These are phyloP conservation scores for Allygus modestus DNA, from an alignment of 2,888 invertebrate genomes.

Conservation along the genomic window DNA sequence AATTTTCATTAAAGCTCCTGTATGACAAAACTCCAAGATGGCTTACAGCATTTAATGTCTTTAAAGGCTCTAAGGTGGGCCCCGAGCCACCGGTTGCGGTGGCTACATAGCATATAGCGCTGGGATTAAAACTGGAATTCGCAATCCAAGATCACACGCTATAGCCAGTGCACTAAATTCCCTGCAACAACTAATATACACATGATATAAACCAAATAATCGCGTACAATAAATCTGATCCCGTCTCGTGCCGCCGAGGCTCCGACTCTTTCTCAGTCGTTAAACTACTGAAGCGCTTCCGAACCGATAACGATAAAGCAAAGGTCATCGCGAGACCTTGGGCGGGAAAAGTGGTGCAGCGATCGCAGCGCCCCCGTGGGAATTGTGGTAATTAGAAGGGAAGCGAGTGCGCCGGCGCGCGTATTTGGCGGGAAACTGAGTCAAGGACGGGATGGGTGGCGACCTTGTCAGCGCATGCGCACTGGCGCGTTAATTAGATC, in stretches of 20 bases:
- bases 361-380: conserved; percentile 29
- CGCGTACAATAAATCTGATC: too few species aligned
- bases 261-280: neutral
- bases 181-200: too few species aligned
- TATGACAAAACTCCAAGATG: too few species aligned
- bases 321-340: neutral
- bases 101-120: too few species aligned
- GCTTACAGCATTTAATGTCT: too few species aligned
- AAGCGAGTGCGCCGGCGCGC: conserved; percentile 6
- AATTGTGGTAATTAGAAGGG: conserved; percentile 36
- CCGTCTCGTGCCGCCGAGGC: neutral
- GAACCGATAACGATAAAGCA: neutral
- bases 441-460: conserved; percentile 51
- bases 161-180: too few species aligned
- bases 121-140: too few species aligned
- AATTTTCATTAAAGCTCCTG: too few species aligned
- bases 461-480: conserved; percentile 49
- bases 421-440: conserved; percentile 50
- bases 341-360: conserved; percentile 36
- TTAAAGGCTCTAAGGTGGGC: too few species aligned
- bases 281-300: conserved; percentile 43
- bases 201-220: too few species aligned
- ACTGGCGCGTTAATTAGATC: conserved; percentile 48
- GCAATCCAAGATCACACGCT: too few species aligned
- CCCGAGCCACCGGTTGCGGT: too few species aligned